Evolutionary conservation across 2,797 vertebrate species (phyloP), one percentile per base, ranked within the genome.

Genomic region (Saxicola maurus): DNA sequence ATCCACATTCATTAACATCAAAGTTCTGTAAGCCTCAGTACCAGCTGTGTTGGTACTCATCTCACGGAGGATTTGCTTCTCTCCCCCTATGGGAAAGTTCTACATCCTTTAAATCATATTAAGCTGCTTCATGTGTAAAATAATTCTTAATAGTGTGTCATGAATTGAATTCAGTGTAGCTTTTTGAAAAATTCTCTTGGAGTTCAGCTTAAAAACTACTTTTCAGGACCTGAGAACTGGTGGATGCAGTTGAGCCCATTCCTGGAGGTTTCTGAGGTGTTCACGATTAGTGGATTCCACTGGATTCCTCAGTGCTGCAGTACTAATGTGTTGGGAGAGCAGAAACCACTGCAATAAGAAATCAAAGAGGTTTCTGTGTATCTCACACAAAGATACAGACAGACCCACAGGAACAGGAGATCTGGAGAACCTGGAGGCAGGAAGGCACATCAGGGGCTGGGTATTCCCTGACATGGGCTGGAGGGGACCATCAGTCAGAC

Each of bases 71-170:
- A 96, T 96, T 97, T 97, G 90, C 90, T 93, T 87, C 91, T 94
- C 95, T 95, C 74, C 82, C 92, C 82, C 86, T 94, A 89, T 96
- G 95, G 94, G 94, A 97, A 96, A 95, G 90, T 96, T 95, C 90
- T 94, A 67, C 87, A 67, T 96, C 94, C 93, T 95, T 95, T 96
- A 96, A 96, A 94, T 97, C 94, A 96, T 96, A 95, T 96, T 96
- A 97, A 95, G 93, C 91, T 95, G 92, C 90, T 95, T 94, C 94
- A 92, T 96, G 95, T 95, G 94, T 89, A 94, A 96, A 96, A 92
- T 95, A 95, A 94, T 94, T 96, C 94, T 92, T 94, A 89, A 82
- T 96, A 79, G 94, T 92, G 77, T 94, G 93, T 86, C 89, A 66
- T 82, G 87, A 90, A 93, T 81, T 93, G 57, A 94, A 92, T 94